A percentile compares a stretch with the other conserved stretches of the same genome.
Evolutionary conservation across 2,888 invertebrate species (phyloP).

Genomic region (Bombylius discolor): DNA sequence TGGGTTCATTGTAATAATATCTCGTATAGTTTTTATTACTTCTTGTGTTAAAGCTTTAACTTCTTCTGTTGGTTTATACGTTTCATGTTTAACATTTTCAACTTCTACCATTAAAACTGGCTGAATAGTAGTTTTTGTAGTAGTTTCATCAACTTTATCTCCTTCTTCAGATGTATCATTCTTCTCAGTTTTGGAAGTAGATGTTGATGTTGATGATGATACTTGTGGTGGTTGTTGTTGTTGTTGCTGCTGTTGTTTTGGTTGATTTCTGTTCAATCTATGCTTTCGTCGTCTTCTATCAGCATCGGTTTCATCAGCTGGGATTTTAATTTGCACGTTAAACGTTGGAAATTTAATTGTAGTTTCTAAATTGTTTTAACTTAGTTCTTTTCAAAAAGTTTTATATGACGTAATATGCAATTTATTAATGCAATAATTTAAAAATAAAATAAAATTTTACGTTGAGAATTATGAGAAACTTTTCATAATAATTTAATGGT

Average conservation of each 20-base stretch:
- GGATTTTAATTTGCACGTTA: constrained; percentile 69
- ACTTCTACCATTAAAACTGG: constrained; percentile 84
- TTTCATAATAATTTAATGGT: no score
- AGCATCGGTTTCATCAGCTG: constrained; percentile 59
- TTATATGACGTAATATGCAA: no score
- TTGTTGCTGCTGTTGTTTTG: neutral
- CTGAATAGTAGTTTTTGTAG: constrained; percentile 23
- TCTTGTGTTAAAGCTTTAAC: constrained; percentile 94
- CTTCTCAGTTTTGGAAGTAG: neutral
- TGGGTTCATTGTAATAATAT: constrained; percentile 95
- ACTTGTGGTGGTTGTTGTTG: neutral
- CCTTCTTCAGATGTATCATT: no score
- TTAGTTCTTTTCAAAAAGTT: no score
- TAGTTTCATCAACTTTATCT: constrained; percentile 29
- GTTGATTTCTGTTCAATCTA: neutral
- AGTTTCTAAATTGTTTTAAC: constrained; percentile 36
- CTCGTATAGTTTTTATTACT: constrained; percentile 91
- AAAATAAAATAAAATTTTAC: no score
- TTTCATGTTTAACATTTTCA: constrained; percentile 79
- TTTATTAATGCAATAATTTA: no score
- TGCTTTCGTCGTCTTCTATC: constrained; percentile 29
- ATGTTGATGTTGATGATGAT: neutral
- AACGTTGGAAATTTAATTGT: constrained; percentile 72
- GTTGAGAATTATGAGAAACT: no score
- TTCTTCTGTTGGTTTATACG: constrained; percentile 84